Conservation (phyloP, 2,888 invertebrate genomes). For the Junonia oenone region DNA sequence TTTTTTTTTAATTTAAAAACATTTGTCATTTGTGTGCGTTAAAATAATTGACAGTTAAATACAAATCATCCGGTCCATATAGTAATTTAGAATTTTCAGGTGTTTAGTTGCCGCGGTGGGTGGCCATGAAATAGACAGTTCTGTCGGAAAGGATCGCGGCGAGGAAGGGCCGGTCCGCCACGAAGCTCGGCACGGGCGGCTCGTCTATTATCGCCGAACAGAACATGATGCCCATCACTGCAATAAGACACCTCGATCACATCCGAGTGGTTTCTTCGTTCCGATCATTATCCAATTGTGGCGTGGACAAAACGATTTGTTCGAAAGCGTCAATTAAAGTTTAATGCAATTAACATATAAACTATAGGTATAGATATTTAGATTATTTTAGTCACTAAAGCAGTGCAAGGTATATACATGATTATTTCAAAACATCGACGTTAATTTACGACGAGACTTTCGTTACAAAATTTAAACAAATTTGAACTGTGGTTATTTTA, state of each 20-base stretch:
- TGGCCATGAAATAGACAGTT: conserved; percentile 45
- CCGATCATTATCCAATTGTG: not conserved
- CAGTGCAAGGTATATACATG: too few species aligned
- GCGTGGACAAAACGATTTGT: conserved; percentile 6
- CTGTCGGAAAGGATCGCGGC: conserved; percentile 41
- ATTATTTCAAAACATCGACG: too few species aligned
- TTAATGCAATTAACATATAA: too few species aligned
- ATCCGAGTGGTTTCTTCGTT: not conserved
- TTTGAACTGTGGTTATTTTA: too few species aligned
- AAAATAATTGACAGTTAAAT: not conserved
- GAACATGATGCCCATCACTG: conserved; percentile 48
- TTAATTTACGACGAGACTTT: too few species aligned
- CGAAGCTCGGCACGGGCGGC: conserved; percentile 43
- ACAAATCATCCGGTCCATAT: not conserved
- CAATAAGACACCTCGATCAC: conserved; percentile 34
- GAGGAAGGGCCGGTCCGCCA: conserved; percentile 56
- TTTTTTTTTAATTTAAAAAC: not conserved
- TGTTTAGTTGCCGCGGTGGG: conserved; percentile 36
- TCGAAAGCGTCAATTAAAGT: conserved; percentile 9
- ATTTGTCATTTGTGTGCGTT: not conserved
- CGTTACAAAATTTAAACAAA: too few species aligned
- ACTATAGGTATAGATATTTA: too few species aligned
- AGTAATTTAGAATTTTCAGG: not conserved
- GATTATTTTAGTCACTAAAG: too few species aligned
- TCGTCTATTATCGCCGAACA: conserved; percentile 42